These are phyloP conservation scores for Luidia sarsii DNA, from an alignment of 53 echinoderm and acorn worm genomes.

Conservation along the genomic window DNA sequence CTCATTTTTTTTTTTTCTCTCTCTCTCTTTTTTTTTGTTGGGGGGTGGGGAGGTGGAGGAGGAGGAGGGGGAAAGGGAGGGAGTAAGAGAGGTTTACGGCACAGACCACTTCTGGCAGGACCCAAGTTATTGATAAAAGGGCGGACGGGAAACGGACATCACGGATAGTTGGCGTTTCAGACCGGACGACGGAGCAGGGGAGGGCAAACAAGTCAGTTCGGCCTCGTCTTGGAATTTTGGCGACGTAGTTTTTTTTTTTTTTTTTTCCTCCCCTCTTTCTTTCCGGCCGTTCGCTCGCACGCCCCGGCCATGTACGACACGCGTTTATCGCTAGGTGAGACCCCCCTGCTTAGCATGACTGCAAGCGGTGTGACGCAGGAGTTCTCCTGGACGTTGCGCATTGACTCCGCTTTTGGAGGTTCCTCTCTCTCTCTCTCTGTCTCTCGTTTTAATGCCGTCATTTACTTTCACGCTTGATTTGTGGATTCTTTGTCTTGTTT, in stretches of 20 bases:
- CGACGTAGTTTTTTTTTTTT: background rate
- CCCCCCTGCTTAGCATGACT: too few relatives aligned
- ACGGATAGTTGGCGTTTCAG: conserved; percentile 1
- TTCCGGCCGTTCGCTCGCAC: background rate
- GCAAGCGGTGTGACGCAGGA: too few relatives aligned
- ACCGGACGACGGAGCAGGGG: conserved; percentile 23
- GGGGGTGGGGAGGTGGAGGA: too few relatives aligned
- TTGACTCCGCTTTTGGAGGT: too few relatives aligned
- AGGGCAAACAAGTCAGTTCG: background rate
- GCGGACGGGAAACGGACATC: conserved; percentile 10
- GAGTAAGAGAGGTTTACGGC: too few relatives aligned
- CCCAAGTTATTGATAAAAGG: conserved; percentile 20
- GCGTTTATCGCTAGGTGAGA: conserved; percentile 26
- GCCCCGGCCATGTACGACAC: conserved; percentile 26
- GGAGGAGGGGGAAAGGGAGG: too few relatives aligned
- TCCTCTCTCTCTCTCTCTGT: too few relatives aligned
- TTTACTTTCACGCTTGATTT: too few relatives aligned
- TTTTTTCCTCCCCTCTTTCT: background rate
- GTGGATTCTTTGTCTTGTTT: too few relatives aligned
- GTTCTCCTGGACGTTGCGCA: too few relatives aligned
- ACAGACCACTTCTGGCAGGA: background rate
- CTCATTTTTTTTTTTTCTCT: conserved; percentile 3
- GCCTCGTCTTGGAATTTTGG: background rate
- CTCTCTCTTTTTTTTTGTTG: too few relatives aligned
- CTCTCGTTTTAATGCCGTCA: too few relatives aligned